Percentiles rank a stretch among this genome's conserved stretches.
Evolutionary conservation across 2,888 invertebrate species (phyloP).

Genomic region (Luffia ferchaultella): DNA sequence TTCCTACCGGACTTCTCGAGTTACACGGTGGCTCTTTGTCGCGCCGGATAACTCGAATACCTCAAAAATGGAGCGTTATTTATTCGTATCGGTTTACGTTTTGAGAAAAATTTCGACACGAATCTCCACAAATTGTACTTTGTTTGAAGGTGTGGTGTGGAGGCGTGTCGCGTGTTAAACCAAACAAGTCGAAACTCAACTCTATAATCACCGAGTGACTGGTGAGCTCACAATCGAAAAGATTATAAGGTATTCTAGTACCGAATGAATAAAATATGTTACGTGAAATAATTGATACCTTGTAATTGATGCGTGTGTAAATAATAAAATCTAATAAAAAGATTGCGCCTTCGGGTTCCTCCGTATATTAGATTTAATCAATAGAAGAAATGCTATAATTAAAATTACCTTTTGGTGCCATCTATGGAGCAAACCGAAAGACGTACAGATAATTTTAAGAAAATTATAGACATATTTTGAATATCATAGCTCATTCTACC

Average conservation of each 20-base stretch:
- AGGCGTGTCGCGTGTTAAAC: conserved; percentile 27
- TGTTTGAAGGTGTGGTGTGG: conserved; percentile 35
- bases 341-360: too few relatives aligned
- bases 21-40: conserved; percentile 59
- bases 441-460: too few relatives aligned
- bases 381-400: too few relatives aligned
- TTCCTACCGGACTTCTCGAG: conserved; percentile 48
- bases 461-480: too few relatives aligned
- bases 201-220: background rate
- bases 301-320: background rate
- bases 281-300: background rate
- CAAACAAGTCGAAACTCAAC: background rate
- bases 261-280: background rate
- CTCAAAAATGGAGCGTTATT: conserved; percentile 26
- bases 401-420: too few relatives aligned
- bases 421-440: too few relatives aligned
- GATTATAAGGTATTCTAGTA: background rate
- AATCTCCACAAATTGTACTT: conserved; percentile 15
- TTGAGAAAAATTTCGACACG: conserved; percentile 19
- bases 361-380: too few relatives aligned
- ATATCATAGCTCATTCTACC: too few relatives aligned
- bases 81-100: conserved; percentile 39
- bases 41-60: conserved; percentile 35
- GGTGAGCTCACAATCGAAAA: background rate
- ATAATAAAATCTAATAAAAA: background rate